A percentile compares a stretch with the other conserved stretches of the same genome.
These are phyloP conservation scores for Macropis europaea DNA, from an alignment of 2,888 invertebrate species.

Conservation along the genomic window DNA sequence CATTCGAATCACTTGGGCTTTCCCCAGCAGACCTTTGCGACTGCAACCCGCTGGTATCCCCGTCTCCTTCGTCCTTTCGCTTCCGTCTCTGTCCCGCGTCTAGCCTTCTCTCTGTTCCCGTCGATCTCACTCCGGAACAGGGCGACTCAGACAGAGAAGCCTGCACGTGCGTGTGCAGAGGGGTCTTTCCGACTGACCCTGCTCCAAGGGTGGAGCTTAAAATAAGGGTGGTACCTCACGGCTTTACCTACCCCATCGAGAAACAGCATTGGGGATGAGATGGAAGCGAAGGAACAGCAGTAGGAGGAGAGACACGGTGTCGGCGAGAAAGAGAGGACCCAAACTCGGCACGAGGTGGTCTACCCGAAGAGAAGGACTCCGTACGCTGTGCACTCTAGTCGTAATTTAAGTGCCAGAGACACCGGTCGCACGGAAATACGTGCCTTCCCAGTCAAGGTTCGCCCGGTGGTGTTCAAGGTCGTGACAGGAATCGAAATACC, in stretches of 20 bases:
- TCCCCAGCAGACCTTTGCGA: slow-evolving; percentile 46
- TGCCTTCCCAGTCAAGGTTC: neutral
- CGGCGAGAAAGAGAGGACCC: slow-evolving; percentile 42
- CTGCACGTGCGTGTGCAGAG: slow-evolving; percentile 37
- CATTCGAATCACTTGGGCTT: slow-evolving; percentile 61
- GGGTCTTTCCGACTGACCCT: slow-evolving; percentile 64
- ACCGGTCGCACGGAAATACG: slow-evolving; percentile 6
- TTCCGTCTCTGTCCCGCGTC: too few species aligned
- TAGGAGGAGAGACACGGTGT: slow-evolving; percentile 39
- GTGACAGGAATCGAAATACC: slow-evolving; percentile 17
- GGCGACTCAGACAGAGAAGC: slow-evolving; percentile 18
- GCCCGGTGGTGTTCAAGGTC: slow-evolving; percentile 12
- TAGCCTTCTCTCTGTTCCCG: neutral
- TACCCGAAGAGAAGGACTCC: slow-evolving; percentile 6
- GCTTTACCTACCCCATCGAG: slow-evolving; percentile 59
- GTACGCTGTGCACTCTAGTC: slow-evolving; percentile 51
- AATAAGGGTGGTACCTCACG: slow-evolving; percentile 73
- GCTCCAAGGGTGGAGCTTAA: slow-evolving; percentile 77
- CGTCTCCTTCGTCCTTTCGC: neutral
- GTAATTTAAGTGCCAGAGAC: slow-evolving; percentile 49
- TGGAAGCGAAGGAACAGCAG: slow-evolving; percentile 34
- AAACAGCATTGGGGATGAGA: slow-evolving; percentile 51
- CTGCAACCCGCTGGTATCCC: slow-evolving; percentile 1
- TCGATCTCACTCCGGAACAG: neutral
- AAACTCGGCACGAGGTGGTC: slow-evolving; percentile 31